These are phyloP conservation scores for Lasioglossum leucozonium DNA, from an alignment of 2,888 invertebrate species.

Conservation along the genomic window DNA sequence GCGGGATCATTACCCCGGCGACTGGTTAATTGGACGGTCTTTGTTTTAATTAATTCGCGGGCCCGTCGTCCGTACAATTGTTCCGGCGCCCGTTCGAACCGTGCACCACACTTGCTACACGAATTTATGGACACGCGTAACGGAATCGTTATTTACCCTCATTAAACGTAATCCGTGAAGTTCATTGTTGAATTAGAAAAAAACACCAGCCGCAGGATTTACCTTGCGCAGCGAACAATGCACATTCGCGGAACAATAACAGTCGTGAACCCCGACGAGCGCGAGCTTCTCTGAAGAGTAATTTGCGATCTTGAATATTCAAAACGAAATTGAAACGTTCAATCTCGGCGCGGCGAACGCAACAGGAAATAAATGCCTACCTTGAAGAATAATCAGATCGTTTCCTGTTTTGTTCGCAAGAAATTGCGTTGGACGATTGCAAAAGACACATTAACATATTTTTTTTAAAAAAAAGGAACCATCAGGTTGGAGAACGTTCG, in stretches of 20 bases:
- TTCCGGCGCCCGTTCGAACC: constrained; percentile 18
- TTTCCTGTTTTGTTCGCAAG: background rate
- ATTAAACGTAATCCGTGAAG: constrained; percentile 37
- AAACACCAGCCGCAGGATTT: background rate
- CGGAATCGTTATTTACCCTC: constrained; percentile 21
- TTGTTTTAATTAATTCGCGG: constrained; percentile 52
- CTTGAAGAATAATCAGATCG: background rate
- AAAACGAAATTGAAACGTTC: background rate
- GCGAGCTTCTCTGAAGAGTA: background rate
- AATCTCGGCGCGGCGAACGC: background rate
- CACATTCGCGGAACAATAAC: background rate
- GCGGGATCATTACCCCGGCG: constrained; percentile 42
- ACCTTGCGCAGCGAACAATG: background rate
- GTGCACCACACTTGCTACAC: constrained; percentile 1
- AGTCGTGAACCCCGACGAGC: background rate
- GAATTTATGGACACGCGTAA: background rate
- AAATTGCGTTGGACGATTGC: background rate
- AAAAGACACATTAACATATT: background rate
- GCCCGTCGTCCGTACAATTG: constrained; percentile 38
- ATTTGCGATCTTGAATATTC: background rate
- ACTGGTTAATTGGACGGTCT: constrained; percentile 45
- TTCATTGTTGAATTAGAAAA: constrained; percentile 25
- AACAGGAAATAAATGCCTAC: background rate
- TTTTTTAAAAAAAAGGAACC: background rate
- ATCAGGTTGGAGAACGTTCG: background rate